Evolutionary conservation across 1,140 invertebrate genomes (phyloP), one percentile per base, ranked within the genome.

Genomic region (Drosophila mojavensis): DNA sequence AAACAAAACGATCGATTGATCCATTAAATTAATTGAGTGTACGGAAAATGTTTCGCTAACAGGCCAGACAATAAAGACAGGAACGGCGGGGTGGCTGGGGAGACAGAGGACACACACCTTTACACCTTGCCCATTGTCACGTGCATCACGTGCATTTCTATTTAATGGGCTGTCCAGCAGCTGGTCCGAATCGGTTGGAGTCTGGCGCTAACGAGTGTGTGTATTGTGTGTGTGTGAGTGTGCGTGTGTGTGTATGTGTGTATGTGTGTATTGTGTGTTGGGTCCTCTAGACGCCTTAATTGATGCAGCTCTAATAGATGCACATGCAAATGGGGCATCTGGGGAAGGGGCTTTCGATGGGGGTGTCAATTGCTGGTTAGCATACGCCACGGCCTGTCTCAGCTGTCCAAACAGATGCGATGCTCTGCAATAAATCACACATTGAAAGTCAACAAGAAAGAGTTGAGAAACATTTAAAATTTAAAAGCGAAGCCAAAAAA

Each of bases 21-120:
- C 84, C 84, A 88, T 88, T 88, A 88, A 88, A 88, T 88, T 80
- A 88, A 88, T 88, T 88, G 84, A 88, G 76, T 88, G 77, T 75
- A 88, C 76, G 77, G 69, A 54, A 83, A 89, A 66, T 77, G 83
- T 76, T 88, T 79, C 70, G 65, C 76, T 63, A 81, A 43, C 74
- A 78, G 30, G 28, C 39, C 39, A 26, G 10, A 24, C 28, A 47
- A 39, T 39, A 2, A 39, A 39, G 10, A 11, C 50, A 54, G 11
- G 15, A 17, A 17, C 43, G 24, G 11, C 11, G 2, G 15, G 3
- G n/a, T 11, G 24, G 15, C 11, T 15, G 55, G 48, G 51, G 13
- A 36, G 7, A 13, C 30, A 48, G 17, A 2, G 33, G 11, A 13
- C 43, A 26, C 33, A 50, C 15, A 41, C 10, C 20, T 20, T 13